Percentiles rank a stretch among this genome's conserved stretches.
phyloP scores from a whole-genome alignment of 1,140 invertebrate species.

The Physella acuta region DNA sequence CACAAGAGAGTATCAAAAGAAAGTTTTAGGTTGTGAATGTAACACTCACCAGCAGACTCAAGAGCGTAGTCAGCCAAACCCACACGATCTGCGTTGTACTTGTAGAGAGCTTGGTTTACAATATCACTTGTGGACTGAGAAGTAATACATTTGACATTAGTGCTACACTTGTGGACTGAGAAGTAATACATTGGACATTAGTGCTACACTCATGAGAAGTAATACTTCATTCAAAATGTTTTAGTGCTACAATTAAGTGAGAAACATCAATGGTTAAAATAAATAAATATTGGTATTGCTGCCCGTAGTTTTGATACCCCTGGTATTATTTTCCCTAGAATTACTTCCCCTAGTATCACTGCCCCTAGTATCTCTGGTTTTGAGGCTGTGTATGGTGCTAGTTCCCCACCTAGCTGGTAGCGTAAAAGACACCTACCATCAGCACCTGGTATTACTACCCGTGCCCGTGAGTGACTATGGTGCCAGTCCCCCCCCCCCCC shows the following conservation, averaged over 20 bases:
- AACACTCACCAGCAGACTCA: conserved; percentile 60
- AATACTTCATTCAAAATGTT: not conserved
- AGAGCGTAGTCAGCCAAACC: conserved; percentile 62
- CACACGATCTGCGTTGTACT: conserved; percentile 70
- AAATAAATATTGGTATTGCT: not conserved
- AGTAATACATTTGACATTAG: not conserved
- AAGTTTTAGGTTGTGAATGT: too few relatives aligned
- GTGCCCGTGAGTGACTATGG: too few relatives aligned
- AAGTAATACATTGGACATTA: not conserved
- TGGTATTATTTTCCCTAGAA: not conserved
- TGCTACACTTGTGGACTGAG: conserved; percentile 64
- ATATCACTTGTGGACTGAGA: conserved; percentile 69
- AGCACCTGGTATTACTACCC: too few relatives aligned
- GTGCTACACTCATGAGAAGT: conserved; percentile 61
- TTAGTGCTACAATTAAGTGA: not conserved
- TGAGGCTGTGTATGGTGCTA: not conserved
- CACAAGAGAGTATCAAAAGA: too few relatives aligned
- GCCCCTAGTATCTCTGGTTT: not conserved
- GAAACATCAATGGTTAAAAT: not conserved
- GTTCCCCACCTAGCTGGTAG: too few relatives aligned
- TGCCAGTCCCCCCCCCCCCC: too few relatives aligned
- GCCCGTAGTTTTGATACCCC: not conserved
- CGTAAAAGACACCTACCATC: too few relatives aligned
- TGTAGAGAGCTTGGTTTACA: conserved; percentile 73
- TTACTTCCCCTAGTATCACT: not conserved